phyloP scores from a whole-genome alignment of 2,888 invertebrate genomes.

The Chironomus tentans region DNA sequence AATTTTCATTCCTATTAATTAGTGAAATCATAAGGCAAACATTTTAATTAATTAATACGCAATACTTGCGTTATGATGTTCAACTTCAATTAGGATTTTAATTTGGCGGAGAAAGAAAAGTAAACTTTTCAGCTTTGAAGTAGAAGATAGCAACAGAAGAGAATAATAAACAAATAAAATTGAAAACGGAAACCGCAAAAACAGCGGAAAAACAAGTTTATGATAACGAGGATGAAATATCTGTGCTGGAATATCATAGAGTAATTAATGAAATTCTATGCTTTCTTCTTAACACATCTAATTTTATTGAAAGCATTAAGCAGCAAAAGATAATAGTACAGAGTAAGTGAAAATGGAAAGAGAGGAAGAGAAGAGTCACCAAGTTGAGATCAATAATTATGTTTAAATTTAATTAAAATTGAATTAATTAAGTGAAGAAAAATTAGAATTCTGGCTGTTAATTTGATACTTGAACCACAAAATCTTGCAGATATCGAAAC shows the following conservation, averaged over 20 bases:
- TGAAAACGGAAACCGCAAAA: not conserved
- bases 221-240: too few species aligned
- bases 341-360: not conserved
- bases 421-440: not conserved
- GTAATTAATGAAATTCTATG: too few species aligned
- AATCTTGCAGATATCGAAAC: not conserved
- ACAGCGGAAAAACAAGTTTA: too few species aligned
- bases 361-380: not conserved
- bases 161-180: not conserved
- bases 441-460: not conserved
- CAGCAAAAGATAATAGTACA: not conserved
- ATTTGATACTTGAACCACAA: slow-evolving; percentile 18
- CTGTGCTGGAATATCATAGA: too few species aligned
- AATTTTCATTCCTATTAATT: slow-evolving; percentile 7
- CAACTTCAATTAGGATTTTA: not conserved
- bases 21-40: not conserved
- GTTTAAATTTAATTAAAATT: slow-evolving; percentile 17
- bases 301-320: not conserved
- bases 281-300: too few species aligned
- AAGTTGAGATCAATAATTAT: slow-evolving; percentile 19
- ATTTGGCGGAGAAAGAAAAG: not conserved
- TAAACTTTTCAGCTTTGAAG: not conserved
- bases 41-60: not conserved
- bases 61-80: too few species aligned
- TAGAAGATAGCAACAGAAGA: not conserved